phyloP scores from a whole-genome alignment of 2,888 invertebrate genomes.

The Isotomurus palustris region DNA sequence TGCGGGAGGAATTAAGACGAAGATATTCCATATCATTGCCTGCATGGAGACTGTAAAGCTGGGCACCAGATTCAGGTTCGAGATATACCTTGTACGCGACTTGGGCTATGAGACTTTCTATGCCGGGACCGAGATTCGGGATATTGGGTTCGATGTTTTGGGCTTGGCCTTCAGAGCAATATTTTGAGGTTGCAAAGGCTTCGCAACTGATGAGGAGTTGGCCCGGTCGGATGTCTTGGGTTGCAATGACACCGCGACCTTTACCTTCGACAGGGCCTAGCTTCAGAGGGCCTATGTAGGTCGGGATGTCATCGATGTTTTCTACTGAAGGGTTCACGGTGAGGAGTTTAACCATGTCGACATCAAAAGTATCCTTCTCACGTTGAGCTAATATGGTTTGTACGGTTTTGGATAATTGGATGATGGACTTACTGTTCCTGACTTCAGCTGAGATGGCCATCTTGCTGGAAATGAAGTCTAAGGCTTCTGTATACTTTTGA shows the following conservation, averaged over 20 bases:
- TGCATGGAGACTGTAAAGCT: conserved; percentile 7
- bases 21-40: background rate
- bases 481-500: background rate
- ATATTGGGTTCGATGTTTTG: background rate
- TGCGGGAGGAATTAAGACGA: background rate
- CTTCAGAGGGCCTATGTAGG: conserved; percentile 8
- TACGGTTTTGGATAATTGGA: background rate
- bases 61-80: background rate
- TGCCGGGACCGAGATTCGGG: background rate
- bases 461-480: background rate
- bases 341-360: background rate
- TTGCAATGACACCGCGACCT: conserved; percentile 12
- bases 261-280: background rate
- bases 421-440: background rate
- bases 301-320: background rate
- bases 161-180: no score
- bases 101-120: background rate
- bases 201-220: conserved; percentile 7
- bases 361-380: background rate
- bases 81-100: background rate
- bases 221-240: conserved; percentile 6
- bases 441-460: background rate
- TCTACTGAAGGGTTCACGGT: background rate
- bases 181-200: conserved; percentile 13
- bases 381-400: background rate